Conservation (phyloP, 2,113 vertebrate genomes). For the Melanerpes aurifrons region DNA sequence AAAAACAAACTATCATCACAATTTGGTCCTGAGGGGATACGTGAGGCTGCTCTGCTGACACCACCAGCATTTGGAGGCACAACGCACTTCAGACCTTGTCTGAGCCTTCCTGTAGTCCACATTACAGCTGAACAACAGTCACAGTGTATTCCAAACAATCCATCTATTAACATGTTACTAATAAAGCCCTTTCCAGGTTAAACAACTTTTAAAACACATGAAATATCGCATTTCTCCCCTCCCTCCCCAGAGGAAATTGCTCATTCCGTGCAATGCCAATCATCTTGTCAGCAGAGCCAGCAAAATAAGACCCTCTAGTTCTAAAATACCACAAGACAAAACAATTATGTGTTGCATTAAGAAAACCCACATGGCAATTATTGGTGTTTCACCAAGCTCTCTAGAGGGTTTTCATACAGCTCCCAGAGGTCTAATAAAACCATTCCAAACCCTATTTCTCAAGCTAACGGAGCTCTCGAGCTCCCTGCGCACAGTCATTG, state of each 20-base stretch:
- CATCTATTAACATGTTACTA: background rate
- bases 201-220: background rate
- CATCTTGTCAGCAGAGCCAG: background rate
- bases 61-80: background rate
- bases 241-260: background rate
- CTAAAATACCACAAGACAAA: constrained; percentile 26
- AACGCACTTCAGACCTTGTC: background rate
- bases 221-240: background rate
- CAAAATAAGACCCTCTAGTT: constrained; percentile 3
- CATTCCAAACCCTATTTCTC: constrained; percentile 38
- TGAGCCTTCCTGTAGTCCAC: background rate
- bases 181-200: background rate
- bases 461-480: constrained; percentile 33
- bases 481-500: background rate
- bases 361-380: constrained; percentile 27
- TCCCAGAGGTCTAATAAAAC: constrained; percentile 43
- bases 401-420: background rate
- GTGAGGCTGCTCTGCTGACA: accelerated
- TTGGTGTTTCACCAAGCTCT: constrained; percentile 11
- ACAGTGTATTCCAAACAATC: background rate
- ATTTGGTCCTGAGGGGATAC: background rate
- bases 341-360: background rate
- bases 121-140: background rate
- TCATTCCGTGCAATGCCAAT: background rate
- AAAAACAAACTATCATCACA: background rate